Base-by-base conservation (phyloP, 2,113 vertebrate genomes). In the Psilopsiagon aymara region DNA sequence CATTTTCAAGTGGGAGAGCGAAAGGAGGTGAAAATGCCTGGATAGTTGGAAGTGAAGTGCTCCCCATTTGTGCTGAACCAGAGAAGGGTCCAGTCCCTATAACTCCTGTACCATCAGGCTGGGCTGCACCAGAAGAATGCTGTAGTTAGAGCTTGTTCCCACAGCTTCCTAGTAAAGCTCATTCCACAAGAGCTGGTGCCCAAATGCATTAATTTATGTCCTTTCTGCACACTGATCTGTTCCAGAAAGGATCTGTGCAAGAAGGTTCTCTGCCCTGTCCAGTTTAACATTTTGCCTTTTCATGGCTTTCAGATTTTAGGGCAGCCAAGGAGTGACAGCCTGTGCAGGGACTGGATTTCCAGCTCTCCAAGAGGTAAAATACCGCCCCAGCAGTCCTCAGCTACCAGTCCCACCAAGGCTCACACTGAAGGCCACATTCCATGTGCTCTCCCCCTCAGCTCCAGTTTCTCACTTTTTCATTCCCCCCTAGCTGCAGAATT, bases 11-110 rank as follows among this genome's bases (percentile, higher is more conserved):
- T 37, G 55, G 57, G 69, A 91, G 67, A 74, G 67, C 0, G 44
- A 89, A 92, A 64, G 69, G 60, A 90, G 75, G 62, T 91, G 66
- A 86, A 95, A 95, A 82, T 8, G 66, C 68, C 76, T 70, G 31
- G 28, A 41, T 41, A 80, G 17, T 1, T 43, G 39, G 49, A 80
- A 73, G 67, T 79, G 69, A 75, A 83, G n/a, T 1, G 1, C 15
- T 85, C 35, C 18, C 41, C 0, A 0, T 47, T 49, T 47, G 75
- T 23, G 49, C 43, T 55, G 55, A 86, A 47, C 0, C 6, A 0
- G 31, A 84, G 88, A 73, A 87, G 57, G 44, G 24, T 39, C 68
- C 3, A 7, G 63, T 24, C 49, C 18, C 29, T 64, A 11, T n/a
- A 67, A 39, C 51, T 64, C 59, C 77, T 37, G 44, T 17, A 5